phyloP scores from a whole-genome alignment of 1,140 invertebrate species.

The Frieseomelitta varia region DNA sequence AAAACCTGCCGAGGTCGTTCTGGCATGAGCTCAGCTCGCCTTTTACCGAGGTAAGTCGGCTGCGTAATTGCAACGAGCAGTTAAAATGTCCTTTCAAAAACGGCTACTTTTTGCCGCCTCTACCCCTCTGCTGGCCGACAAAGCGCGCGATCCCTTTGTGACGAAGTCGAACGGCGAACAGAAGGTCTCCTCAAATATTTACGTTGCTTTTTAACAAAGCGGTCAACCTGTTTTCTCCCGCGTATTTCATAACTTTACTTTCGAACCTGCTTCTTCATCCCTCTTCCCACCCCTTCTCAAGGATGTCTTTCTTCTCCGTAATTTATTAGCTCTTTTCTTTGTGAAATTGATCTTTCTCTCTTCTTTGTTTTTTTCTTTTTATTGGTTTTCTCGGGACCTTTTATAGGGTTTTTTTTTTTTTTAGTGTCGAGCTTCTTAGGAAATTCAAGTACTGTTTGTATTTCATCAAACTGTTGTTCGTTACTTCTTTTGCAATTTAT shows the following conservation, averaged over 20 bases:
- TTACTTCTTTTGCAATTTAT: too few species aligned
- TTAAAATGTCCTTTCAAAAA: conserved; percentile 32
- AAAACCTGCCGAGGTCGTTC: conserved; percentile 83
- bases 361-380: too few species aligned
- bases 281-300: too few species aligned
- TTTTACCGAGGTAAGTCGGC: conserved; percentile 82
- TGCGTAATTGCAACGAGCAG: conserved; percentile 27
- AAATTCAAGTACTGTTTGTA: not conserved
- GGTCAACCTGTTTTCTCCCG: not conserved
- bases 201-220: not conserved
- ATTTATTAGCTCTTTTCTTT: not conserved
- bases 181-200: not conserved
- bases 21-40: conserved; percentile 85
- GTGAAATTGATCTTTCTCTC: too few species aligned
- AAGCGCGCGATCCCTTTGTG: not conserved
- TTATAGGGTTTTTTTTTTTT: too few species aligned
- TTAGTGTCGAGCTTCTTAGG: not conserved
- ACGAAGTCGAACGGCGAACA: too few species aligned
- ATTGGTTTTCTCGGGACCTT: too few species aligned
- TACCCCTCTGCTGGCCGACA: not conserved
- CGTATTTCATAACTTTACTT: not conserved
- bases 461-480: too few species aligned
- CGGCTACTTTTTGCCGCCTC: not conserved
- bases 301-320: not conserved
- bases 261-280: not conserved